Evolutionary conservation across 2,888 invertebrate genomes (phyloP).

Genomic region (Tanytarsus gracilentus): DNA sequence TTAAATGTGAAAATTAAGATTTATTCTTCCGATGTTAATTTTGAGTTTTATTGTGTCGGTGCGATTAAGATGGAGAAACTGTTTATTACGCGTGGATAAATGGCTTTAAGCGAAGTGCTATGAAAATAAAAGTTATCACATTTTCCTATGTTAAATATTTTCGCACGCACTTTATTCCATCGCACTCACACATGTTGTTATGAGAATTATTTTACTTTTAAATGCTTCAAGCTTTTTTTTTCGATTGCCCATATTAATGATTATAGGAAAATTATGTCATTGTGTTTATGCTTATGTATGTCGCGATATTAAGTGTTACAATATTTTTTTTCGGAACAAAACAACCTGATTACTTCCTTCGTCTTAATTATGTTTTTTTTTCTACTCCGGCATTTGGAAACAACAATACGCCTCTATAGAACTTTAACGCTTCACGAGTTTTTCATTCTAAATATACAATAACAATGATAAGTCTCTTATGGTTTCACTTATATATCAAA

Average conservation of each 20-base stretch:
- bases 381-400: slow-evolving; percentile 4
- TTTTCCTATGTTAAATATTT: too few relatives aligned
- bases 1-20: too few relatives aligned
- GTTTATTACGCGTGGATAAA: too few relatives aligned
- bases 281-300: not conserved
- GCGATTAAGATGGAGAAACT: too few relatives aligned
- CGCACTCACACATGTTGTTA: too few relatives aligned
- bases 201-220: too few relatives aligned
- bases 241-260: not conserved
- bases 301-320: not conserved
- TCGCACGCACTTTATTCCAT: too few relatives aligned
- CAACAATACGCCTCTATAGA: slow-evolving; percentile 7
- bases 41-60: too few relatives aligned
- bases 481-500: slow-evolving; percentile 12
- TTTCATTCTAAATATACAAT: slow-evolving; percentile 8
- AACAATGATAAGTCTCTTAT: slow-evolving; percentile 13
- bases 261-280: not conserved
- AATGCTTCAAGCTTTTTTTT: too few relatives aligned
- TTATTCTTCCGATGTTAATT: too few relatives aligned
- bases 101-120: too few relatives aligned
- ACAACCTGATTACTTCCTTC: not conserved
- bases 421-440: not conserved
- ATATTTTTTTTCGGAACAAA: not conserved
- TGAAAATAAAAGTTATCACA: too few relatives aligned
- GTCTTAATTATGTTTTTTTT: not conserved